Base-by-base conservation (phyloP, 1,140 invertebrate genomes). In the Limonius californicus region DNA sequence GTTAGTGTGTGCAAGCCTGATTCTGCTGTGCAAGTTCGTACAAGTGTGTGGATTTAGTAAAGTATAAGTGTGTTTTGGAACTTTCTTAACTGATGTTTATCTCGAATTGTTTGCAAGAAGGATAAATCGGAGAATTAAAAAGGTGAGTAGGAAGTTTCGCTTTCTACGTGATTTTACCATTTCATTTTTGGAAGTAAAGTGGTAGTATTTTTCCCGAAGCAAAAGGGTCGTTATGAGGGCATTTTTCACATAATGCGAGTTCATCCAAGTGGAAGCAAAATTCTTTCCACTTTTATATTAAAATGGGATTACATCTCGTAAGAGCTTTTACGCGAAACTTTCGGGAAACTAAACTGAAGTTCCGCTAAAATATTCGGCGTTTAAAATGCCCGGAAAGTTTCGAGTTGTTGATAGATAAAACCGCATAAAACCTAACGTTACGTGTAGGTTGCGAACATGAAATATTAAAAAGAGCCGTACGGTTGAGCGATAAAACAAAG, bases 241-340 rank as follows among this genome's bases (percentile, higher is more conserved):
- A 39, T 39, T 39, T 39, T 39, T 39, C 35, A 39, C n/a, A 39
- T 14, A 39, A 39, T 39, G 35, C n/a, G n/a, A 9, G 35, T 39
- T 39, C 35, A 39, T 14, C n/a, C 8, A 39, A 39, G 35, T 14
- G 35, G 8, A 39, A 39, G n/a, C n/a, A 14, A n/a, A 39, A 39
- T 39, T 39, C n/a, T 39, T 14, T 14, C 35, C 8, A 50, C n/a
- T 50, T 50, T 50, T 21, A 21, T 50, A 50, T 50, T 50, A 50
- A 50, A 50, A 50, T 50, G 14, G 45, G 16, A 50, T 50, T 50
- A 50, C 45, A 21, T 18, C 45, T 39, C n/a, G 35, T 39, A 39
- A 14, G n/a, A 39, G 35, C 35, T 39, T 39, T 39, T 3, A 21
- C 16, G 2, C 19, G 19, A 50, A 50, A 50, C 16, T 50, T 50